Percentiles rank a stretch among this genome's conserved stretches.
These are phyloP conservation scores for Erpobdella octoculata DNA, from an alignment of 2,888 invertebrate genomes.

Conservation along the genomic window DNA sequence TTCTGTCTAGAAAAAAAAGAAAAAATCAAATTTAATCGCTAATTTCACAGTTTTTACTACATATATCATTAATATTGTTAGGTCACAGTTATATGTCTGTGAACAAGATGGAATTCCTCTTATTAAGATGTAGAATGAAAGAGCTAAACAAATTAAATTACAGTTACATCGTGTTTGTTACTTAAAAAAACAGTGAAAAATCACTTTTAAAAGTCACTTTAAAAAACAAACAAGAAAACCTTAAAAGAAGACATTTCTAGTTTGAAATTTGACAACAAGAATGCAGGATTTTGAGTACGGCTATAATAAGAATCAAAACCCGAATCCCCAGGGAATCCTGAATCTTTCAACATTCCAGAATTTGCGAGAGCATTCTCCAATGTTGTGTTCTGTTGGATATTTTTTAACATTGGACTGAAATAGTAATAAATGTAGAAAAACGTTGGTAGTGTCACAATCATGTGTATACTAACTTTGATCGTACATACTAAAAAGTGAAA, in stretches of 20 bases:
- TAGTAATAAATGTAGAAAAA: too few species aligned
- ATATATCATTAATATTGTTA: too few species aligned
- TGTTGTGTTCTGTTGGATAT: not conserved
- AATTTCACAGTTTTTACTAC: too few species aligned
- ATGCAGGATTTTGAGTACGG: not conserved
- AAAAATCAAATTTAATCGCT: too few species aligned
- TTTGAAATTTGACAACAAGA: constrained; percentile 18
- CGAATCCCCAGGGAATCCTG: not conserved
- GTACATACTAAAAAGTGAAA: too few species aligned
- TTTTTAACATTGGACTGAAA: too few species aligned
- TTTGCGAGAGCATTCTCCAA: not conserved
- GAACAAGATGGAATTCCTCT: not conserved
- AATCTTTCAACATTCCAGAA: not conserved
- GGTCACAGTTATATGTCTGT: not conserved
- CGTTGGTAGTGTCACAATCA: too few species aligned
- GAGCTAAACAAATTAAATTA: not conserved
- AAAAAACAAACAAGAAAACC: too few species aligned
- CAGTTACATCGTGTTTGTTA: too few species aligned
- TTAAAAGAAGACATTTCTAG: constrained; percentile 19
- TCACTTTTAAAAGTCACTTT: too few species aligned
- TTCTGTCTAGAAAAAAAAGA: not conserved
- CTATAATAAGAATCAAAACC: not conserved
- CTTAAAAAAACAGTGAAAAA: too few species aligned
- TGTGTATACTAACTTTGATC: too few species aligned
- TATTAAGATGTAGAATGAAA: not conserved